phyloP scores from a whole-genome alignment of 2,113 vertebrate genomes.

The Pyxicephalus adspersus region DNA sequence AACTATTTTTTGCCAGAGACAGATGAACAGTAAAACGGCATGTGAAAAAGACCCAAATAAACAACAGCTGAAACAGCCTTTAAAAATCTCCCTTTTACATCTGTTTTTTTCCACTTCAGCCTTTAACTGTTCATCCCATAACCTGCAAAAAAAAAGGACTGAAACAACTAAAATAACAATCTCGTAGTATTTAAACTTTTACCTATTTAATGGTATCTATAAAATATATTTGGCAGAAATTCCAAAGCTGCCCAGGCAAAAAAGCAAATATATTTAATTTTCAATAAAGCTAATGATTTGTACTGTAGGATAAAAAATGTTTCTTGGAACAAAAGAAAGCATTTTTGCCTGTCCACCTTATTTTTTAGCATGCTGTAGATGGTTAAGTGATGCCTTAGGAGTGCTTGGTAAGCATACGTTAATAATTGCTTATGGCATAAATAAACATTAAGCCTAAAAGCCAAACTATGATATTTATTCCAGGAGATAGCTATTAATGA shows the following conservation, averaged over 20 bases:
- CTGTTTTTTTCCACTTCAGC: conserved; percentile 32
- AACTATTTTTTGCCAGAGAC: conserved; percentile 41
- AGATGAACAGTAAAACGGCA: conserved; percentile 51
- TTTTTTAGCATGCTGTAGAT: conserved; percentile 10
- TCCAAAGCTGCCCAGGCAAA: not conserved
- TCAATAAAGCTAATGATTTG: not conserved
- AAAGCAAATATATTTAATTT: not conserved
- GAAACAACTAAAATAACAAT: conserved; percentile 10
- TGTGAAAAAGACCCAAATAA: conserved; percentile 37
- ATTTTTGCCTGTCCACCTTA: not conserved
- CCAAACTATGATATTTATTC: conserved; percentile 28
- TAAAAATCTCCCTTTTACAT: conserved; percentile 41
- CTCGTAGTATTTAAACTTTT: not conserved
- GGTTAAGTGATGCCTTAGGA: conserved; percentile 5
- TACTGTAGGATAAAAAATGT: not conserved
- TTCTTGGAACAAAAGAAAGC: not conserved
- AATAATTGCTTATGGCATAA: conserved; percentile 22
- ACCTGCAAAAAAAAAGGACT: not conserved
- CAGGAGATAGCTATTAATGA: conserved; percentile 25
- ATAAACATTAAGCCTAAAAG: conserved; percentile 35
- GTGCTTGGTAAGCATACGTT: conserved; percentile 25
- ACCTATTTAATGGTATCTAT: not conserved
- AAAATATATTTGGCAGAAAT: not conserved
- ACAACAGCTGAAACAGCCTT: conserved; percentile 48
- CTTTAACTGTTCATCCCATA: conserved; percentile 26